Evolutionary conservation across 2,797 vertebrate species (phyloP).

Genomic region (Choloepus didactylus): DNA sequence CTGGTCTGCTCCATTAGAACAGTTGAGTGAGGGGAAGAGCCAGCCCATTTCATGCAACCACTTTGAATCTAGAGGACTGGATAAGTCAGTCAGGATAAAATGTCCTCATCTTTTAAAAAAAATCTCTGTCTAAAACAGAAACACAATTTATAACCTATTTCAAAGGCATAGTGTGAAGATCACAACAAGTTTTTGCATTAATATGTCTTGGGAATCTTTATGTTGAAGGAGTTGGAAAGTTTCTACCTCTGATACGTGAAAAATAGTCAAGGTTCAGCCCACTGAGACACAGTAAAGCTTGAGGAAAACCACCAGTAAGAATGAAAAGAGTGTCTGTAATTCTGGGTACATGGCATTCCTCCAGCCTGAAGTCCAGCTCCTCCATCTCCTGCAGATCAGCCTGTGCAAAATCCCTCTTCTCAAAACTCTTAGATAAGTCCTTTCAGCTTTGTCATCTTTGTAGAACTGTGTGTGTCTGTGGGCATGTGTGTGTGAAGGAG

Average conservation of each 20-base stretch:
- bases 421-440: background rate
- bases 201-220: background rate
- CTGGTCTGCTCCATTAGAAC: background rate
- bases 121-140: conserved; percentile 3
- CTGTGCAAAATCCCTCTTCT: background rate
- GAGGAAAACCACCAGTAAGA: background rate
- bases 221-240: background rate
- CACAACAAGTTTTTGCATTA: background rate
- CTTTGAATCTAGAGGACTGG: background rate
- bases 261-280: background rate
- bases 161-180: background rate
- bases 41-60: background rate
- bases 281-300: background rate
- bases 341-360: fast-evolving
- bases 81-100: background rate
- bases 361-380: background rate
- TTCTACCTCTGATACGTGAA: background rate
- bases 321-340: background rate
- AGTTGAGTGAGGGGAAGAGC: background rate
- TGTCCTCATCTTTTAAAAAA: background rate
- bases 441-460: background rate
- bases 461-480: background rate
- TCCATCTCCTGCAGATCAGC: background rate
- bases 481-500: too few species aligned
- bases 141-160: background rate